A percentile compares a stretch with the other conserved stretches of the same genome.
Evolutionary conservation across 2,888 invertebrate species (phyloP).

Genomic region (Crematogaster levior): DNA sequence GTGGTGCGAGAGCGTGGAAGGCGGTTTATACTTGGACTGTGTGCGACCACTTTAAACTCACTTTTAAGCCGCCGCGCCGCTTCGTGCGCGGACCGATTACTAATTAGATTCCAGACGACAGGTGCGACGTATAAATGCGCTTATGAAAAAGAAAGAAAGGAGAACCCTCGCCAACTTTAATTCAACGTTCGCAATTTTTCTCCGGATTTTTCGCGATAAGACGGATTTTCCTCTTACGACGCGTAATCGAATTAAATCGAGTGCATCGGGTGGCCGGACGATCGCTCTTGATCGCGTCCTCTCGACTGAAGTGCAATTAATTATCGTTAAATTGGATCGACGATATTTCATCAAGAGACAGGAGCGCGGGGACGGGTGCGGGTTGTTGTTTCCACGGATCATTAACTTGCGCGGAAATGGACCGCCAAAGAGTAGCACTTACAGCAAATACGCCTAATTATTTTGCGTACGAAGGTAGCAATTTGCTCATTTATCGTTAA

Average conservation of each 20-base stretch:
- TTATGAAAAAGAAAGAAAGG: constrained; percentile 26
- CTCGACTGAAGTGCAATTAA: constrained; percentile 71
- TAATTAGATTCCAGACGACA: constrained; percentile 65
- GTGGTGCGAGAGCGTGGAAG: constrained; percentile 33
- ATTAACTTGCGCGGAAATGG: constrained; percentile 65
- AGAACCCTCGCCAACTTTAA: constrained; percentile 13
- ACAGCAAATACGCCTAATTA: constrained; percentile 64
- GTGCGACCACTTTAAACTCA: constrained; percentile 61
- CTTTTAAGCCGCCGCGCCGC: constrained; percentile 63
- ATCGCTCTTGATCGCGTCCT: constrained; percentile 63
- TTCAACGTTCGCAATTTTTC: constrained; percentile 40
- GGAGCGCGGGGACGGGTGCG: constrained; percentile 29
- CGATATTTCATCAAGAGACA: constrained; percentile 65
- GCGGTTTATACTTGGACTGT: constrained; percentile 43
- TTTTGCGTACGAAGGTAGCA: constrained; percentile 47
- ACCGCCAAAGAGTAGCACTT: constrained; percentile 55
- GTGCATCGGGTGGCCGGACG: constrained; percentile 63
- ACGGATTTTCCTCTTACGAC: constrained; percentile 48
- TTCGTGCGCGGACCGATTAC: constrained; percentile 56
- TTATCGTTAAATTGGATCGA: constrained; percentile 74
- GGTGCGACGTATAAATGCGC: constrained; percentile 43
- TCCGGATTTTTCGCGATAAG: constrained; percentile 44
- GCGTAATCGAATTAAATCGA: constrained; percentile 73
- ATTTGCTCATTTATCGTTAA: constrained; percentile 23
- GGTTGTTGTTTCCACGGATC: constrained; percentile 66